phyloP scores from a whole-genome alignment of 2,797 vertebrate genomes.

The Thaleichthys pacificus region DNA sequence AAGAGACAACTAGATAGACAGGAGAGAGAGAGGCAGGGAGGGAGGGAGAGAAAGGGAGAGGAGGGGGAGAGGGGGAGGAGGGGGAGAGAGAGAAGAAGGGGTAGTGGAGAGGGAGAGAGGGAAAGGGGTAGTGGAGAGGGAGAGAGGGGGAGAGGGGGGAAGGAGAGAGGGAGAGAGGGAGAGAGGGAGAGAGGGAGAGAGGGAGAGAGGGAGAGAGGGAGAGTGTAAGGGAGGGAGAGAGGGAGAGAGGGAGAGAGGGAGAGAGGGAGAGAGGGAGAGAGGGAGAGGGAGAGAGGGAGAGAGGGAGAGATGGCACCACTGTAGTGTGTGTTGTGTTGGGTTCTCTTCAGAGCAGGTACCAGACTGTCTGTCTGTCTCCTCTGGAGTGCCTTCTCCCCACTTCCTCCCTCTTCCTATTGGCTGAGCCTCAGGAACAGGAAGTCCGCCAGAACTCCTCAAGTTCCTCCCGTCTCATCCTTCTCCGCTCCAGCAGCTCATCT shows the following conservation, averaged over 20 bases:
- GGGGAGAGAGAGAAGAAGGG: too few species aligned
- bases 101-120: not conserved
- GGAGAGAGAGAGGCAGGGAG: too few species aligned
- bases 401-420: conserved; percentile 5
- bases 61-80: too few species aligned
- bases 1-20: too few species aligned
- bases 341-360: conserved; percentile 58
- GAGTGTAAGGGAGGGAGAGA: not conserved
- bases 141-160: too few species aligned
- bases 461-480: too few species aligned
- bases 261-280: not conserved
- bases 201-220: too few species aligned
- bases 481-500: too few species aligned
- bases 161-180: too few species aligned
- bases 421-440: conserved; percentile 9
- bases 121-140: too few species aligned
- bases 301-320: conserved; percentile 22
- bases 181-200: not conserved
- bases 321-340: conserved; percentile 41
- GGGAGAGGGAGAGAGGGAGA: too few species aligned
- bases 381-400: conserved; percentile 47
- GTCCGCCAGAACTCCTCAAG: not conserved
- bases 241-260: too few species aligned
- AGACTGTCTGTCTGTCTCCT: conserved; percentile 1
- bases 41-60: not conserved